Evolutionary conservation across 2,888 invertebrate genomes (phyloP).

Genomic region (Lasioglossum pauxillum): DNA sequence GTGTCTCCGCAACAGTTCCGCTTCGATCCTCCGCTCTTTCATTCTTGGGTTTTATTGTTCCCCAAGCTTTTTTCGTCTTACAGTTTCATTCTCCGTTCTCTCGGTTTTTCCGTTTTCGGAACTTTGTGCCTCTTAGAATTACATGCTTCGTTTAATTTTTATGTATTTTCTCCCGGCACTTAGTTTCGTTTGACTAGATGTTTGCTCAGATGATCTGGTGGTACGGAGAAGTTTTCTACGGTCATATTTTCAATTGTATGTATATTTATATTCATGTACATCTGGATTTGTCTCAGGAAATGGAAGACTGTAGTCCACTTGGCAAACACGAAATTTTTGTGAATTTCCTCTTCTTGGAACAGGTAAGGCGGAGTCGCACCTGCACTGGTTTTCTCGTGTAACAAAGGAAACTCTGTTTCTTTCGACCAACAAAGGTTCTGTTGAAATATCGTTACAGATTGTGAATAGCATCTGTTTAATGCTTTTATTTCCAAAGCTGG

Average conservation of each 20-base stretch:
- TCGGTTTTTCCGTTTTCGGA: no score
- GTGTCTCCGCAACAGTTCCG: background rate
- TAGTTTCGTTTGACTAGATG: no score
- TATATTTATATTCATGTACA: background rate
- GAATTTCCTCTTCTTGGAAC: constrained; percentile 30
- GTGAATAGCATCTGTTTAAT: background rate
- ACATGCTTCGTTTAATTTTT: background rate
- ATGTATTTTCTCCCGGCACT: background rate
- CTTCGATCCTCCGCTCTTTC: background rate
- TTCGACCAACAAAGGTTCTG: background rate
- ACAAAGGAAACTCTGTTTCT: constrained; percentile 41
- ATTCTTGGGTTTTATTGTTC: background rate
- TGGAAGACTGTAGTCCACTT: constrained; percentile 14
- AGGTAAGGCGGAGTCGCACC: constrained; percentile 55
- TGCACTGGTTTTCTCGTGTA: constrained; percentile 45
- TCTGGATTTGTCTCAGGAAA: constrained; percentile 25
- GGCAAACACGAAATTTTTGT: constrained; percentile 32
- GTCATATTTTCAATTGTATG: no score
- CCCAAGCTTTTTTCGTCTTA: no score
- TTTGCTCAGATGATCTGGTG: no score
- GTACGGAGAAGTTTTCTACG: no score
- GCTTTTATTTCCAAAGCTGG: background rate
- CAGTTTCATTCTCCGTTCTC: background rate
- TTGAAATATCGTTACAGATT: constrained; percentile 36
- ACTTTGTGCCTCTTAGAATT: background rate